Evolutionary conservation across 2,797 vertebrate genomes (phyloP), one percentile per base, ranked within the genome.

Genomic region (Pteropus rufus): DNA sequence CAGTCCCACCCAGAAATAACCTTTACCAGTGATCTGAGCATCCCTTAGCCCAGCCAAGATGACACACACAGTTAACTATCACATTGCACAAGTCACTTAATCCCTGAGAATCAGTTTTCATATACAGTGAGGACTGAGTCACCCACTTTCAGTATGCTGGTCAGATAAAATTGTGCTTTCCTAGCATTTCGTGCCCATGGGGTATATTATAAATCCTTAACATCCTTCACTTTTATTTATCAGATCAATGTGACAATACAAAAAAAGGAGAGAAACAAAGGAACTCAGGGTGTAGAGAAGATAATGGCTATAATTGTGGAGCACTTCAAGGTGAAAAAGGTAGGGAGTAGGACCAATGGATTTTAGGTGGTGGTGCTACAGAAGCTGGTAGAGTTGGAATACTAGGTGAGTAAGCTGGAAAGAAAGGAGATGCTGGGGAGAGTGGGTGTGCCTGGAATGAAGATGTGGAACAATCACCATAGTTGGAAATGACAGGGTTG

Each of bases 391-490:
- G 41, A 69, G 14, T 36, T 29, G n/a, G 36, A 58, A 34, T 14
- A 19, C 1, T 34, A 29, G 52, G n/a, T 31, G 31, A 49, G n/a
- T 29, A 9, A 60, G 4, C 12, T 52, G 29, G 60, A 44, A 36
- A 84, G 46, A 69, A 54, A 62, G 8, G 15, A 80, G 23, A 29
- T 52, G 4, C 39, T 62, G 34, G n/a, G 18, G 7, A 34, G 73
- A 41, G 56, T 46, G 1, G 0, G 3, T 19, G 1, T 56, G 5
- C 6, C 5, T 12, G 2, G 7, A 67, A 31, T 39, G 18, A 23
- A 60, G 16, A 52, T 3, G 1, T 10, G 12, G 14, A 72, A 34
- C 19, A 58, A 11, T 31, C 52, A 41, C 3, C 41, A 24, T 4
- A 73, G 3, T 3, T 41, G 49, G n/a, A 60, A 81, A 81, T 10